A percentile compares a stretch with the other conserved stretches of the same genome.
Evolutionary conservation across 2,888 invertebrate genomes (phyloP).

Genomic region (Polylopha cassiicola): DNA sequence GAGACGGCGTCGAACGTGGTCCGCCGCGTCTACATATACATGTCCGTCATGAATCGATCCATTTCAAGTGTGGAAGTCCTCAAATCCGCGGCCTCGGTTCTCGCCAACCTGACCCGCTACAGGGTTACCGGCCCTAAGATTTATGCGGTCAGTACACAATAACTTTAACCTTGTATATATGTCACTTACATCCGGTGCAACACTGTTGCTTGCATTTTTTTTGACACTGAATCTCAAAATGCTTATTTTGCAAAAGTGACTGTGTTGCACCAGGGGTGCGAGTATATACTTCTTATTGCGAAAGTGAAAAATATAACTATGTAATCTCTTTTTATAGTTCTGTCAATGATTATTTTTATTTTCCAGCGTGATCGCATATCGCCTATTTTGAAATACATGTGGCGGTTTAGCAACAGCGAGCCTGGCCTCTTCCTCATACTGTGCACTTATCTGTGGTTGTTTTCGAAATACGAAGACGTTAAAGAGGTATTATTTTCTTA

Average conservation of each 20-base stretch:
- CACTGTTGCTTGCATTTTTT: no score
- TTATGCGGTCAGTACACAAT: constrained; percentile 67
- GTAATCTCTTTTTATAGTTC: neutral
- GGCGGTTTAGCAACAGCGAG: constrained; percentile 82
- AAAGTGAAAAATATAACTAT: neutral
- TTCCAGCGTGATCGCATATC: constrained; percentile 76
- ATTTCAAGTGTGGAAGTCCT: constrained; percentile 78
- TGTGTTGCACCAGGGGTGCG: neutral
- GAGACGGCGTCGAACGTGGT: constrained; percentile 50
- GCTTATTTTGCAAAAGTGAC: no score
- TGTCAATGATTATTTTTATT: constrained; percentile 16
- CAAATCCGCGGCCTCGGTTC: constrained; percentile 72
- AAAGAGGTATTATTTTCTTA: constrained; percentile 46
- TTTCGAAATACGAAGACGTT: constrained; percentile 72
- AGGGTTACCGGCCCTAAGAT: constrained; percentile 77
- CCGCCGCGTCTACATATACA: constrained; percentile 55
- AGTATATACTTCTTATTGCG: neutral
- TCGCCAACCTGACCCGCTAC: constrained; percentile 82
- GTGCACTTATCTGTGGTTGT: constrained; percentile 82
- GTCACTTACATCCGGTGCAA: no score
- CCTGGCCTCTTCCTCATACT: constrained; percentile 79
- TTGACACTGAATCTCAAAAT: no score
- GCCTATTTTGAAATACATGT: constrained; percentile 79
- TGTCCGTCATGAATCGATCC: constrained; percentile 75
- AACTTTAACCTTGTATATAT: no score